phyloP scores from a whole-genome alignment of 2,888 invertebrate species.

The Ectemnius continuus region DNA sequence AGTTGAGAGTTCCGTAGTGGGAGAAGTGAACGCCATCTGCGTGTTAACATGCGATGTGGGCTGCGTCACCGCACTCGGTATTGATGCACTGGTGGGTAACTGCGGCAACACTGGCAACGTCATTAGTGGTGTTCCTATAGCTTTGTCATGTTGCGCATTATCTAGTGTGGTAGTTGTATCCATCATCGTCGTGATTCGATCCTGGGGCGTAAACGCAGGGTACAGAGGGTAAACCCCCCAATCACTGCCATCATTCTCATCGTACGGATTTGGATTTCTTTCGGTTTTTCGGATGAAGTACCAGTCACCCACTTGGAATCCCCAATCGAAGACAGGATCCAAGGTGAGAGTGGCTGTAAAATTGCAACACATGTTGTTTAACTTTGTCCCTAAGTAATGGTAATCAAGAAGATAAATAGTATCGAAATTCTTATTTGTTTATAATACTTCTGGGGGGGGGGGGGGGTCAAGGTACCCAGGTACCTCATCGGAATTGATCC shows the following conservation, averaged over 20 bases:
- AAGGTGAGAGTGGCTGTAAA: too few species aligned
- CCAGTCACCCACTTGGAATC: conserved; percentile 68
- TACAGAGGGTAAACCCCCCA: conserved; percentile 12
- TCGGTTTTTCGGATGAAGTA: conserved; percentile 63
- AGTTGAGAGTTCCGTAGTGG: too few species aligned
- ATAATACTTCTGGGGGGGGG: too few species aligned
- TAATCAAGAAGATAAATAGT: too few species aligned
- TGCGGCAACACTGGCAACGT: too few species aligned
- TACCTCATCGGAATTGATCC: too few species aligned
- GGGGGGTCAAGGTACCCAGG: too few species aligned
- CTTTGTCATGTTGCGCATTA: not conserved
- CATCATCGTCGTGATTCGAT: not conserved
- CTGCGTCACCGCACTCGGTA: not conserved
- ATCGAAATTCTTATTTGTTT: too few species aligned
- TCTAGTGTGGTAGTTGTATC: not conserved
- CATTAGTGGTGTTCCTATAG: conserved; percentile 6
- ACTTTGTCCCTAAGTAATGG: too few species aligned
- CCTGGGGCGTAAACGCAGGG: not conserved
- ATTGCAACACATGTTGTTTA: too few species aligned
- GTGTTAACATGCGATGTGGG: conserved; percentile 11
- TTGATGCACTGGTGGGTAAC: not conserved
- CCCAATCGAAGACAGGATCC: conserved; percentile 65
- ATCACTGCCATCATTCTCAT: conserved; percentile 27
- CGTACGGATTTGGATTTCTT: conserved; percentile 2
- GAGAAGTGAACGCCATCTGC: conserved; percentile 4